Evolutionary conservation across 2,113 vertebrate species (phyloP), one percentile per base, ranked within the genome.

Genomic region (Cyanoderma ruficeps): DNA sequence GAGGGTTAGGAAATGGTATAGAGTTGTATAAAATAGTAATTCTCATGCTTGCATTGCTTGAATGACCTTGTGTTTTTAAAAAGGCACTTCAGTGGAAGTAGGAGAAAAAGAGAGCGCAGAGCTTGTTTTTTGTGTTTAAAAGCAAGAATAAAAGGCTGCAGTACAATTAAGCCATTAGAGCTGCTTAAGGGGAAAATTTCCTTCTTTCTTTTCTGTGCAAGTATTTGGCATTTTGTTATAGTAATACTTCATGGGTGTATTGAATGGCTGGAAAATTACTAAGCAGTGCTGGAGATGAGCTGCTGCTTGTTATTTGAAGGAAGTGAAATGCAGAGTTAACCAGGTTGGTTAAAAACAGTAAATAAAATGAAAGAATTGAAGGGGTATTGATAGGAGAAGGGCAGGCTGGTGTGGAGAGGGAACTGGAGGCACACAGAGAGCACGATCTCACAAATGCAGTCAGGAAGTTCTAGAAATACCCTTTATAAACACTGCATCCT

Each of bases 381-480:
- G 19, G 5, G 1, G 2, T 31, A 25, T 28, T 28, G 42, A n/a
- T 44, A 24, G 49, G 25, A 69, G 24, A 47, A 21, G 6, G 31
- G 16, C n/a, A 47, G 63, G 25, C 87, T 68, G 50, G 39, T 19
- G 44, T 6, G 19, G 41, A 64, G 63, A 18, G 67, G 57, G 74
- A 89, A 19, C 69, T 39, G 44, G 49, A 89, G 70, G 61, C 11
- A 0, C 50, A 37, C 2, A 3, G 44, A 20, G 87, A 91, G 63
- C 52, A 3, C 0, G 1, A 17, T 71, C 93, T 83, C 74, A 63
- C 93, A 87, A 57, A 56, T 24, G 44, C 61, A 68, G 24, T 59
- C 94, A 92, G 93, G 90, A 96, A 96, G 87, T 93, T 96, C 94
- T 96, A 90, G 90, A 93, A 96, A 96, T 94, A 97, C 93, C 88